Conservation (phyloP, 2,888 invertebrate species). For the Linnaemya tessellans region DNA sequence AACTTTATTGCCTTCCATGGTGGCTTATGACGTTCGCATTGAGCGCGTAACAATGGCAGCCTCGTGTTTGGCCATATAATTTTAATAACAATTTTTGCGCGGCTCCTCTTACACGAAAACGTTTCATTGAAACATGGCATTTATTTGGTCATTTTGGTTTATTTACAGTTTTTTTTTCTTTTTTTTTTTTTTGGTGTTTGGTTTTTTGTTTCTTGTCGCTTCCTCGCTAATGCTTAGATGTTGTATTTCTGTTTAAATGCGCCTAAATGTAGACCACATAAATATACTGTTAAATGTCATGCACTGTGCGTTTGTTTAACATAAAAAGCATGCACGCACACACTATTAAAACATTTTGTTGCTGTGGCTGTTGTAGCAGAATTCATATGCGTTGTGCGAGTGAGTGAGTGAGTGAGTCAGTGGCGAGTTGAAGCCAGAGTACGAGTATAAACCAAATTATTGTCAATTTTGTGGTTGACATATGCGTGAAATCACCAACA, state of each 20-base stretch:
- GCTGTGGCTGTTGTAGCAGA: neutral
- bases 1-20: conserved; percentile 47
- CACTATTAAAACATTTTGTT: conserved; percentile 29
- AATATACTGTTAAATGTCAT: conserved; percentile 68
- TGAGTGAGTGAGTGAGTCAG: neutral
- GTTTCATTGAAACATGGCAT: conserved; percentile 25
- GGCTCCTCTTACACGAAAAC: neutral
- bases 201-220: neutral
- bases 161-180: too few relatives aligned
- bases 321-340: conserved; percentile 49
- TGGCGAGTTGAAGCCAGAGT: conserved; percentile 20
- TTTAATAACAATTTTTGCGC: conserved; percentile 51
- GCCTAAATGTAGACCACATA: conserved; percentile 66
- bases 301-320: conserved; percentile 63
- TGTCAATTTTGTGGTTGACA: conserved; percentile 73
- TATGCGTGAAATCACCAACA: conserved; percentile 72
- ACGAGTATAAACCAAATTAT: conserved; percentile 69
- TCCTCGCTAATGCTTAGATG: neutral
- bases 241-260: conserved; percentile 43
- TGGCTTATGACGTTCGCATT: conserved; percentile 44
- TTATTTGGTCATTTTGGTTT: conserved; percentile 30
- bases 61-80: conserved; percentile 22
- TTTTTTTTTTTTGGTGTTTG: too few relatives aligned
- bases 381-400: neutral
- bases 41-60: neutral